phyloP scores from a whole-genome alignment of 2,888 invertebrate genomes.

The Ophioninae sp. region DNA sequence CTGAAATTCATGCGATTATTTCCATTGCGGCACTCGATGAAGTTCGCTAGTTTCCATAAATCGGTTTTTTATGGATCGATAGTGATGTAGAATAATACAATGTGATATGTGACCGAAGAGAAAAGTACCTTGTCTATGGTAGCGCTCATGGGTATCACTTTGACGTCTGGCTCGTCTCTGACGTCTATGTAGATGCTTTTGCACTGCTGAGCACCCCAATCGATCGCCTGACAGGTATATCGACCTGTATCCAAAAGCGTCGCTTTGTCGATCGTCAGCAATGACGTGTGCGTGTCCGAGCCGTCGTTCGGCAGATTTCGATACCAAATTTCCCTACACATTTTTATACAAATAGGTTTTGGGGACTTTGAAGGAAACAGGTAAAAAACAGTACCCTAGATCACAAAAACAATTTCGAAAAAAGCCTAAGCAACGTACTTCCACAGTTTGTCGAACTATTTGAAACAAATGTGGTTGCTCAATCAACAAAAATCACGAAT shows the following conservation, averaged over 20 bases:
- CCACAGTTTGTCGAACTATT: too few relatives aligned
- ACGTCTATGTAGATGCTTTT: conserved; percentile 85
- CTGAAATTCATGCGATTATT: conserved; percentile 78
- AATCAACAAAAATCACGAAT: too few relatives aligned
- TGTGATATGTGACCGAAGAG: background rate
- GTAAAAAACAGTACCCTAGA: too few relatives aligned
- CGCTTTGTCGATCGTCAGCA: conserved; percentile 88
- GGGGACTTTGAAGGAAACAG: background rate
- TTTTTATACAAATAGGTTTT: background rate
- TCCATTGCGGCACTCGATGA: background rate
- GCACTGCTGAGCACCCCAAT: conserved; percentile 87
- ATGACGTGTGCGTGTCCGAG: conserved; percentile 84
- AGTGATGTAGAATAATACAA: background rate
- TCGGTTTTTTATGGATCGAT: too few relatives aligned
- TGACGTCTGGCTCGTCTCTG: conserved; percentile 85
- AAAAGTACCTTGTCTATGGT: conserved; percentile 86
- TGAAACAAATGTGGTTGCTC: too few relatives aligned
- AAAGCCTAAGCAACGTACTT: too few relatives aligned
- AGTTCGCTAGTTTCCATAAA: background rate
- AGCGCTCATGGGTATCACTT: conserved; percentile 86
- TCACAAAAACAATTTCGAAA: too few relatives aligned
- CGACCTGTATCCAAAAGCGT: conserved; percentile 88
- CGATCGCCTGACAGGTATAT: conserved; percentile 90
- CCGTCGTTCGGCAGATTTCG: conserved; percentile 81
- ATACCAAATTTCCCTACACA: conserved; percentile 78